phyloP scores from a whole-genome alignment of 2,113 vertebrate species.

The Garra rufa region DNA sequence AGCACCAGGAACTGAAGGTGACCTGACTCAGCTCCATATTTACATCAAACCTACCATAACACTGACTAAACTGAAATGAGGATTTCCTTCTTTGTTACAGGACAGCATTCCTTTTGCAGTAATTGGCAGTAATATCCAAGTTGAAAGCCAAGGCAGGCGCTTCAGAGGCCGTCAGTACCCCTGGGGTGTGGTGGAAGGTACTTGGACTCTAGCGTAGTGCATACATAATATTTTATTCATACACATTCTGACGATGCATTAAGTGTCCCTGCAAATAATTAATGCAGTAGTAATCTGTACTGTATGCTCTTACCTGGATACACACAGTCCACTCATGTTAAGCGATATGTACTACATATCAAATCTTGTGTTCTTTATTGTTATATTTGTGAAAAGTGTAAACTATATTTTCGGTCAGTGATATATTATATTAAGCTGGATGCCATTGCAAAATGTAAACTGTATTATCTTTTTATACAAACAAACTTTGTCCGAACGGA shows the following conservation, averaged over 20 bases:
- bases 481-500: too few species aligned
- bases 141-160: slow-evolving; percentile 71
- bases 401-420: not conserved
- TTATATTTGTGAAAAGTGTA: not conserved
- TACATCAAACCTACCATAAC: not conserved
- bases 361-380: not conserved
- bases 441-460: too few species aligned
- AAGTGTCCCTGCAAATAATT: not conserved
- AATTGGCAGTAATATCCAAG: slow-evolving; percentile 75
- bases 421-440: not conserved
- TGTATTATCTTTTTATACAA: too few species aligned
- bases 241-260: not conserved
- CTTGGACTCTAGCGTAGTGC: not conserved
- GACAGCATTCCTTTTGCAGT: slow-evolving; percentile 77
- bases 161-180: slow-evolving; percentile 75
- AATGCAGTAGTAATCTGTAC: not conserved
- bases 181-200: slow-evolving; percentile 80
- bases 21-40: not conserved
- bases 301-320: not conserved
- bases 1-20: slow-evolving; percentile 76
- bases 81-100: slow-evolving; percentile 57
- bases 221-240: not conserved
- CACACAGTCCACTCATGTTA: not conserved
- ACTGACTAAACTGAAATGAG: not conserved
- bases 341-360: not conserved